Evolutionary conservation across 2,113 vertebrate species (phyloP), one percentile per base, ranked within the genome.

Genomic region (Poeciliopsis turrubarensis): DNA sequence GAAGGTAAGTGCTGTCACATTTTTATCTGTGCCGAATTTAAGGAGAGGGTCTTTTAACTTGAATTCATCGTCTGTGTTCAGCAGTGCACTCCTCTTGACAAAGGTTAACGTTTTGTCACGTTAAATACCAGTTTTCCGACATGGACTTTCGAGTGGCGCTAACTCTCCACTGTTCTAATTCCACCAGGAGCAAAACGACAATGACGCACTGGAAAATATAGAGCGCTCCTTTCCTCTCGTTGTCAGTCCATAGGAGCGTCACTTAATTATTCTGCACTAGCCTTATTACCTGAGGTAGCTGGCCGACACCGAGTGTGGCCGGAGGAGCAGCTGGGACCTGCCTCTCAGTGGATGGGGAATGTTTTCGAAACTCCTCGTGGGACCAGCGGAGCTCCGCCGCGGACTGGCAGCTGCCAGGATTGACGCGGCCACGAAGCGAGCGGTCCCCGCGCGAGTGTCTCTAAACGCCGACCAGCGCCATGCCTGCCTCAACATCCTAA

Each of bases 401-500:
- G 26, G n/a, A 68, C 67, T 29, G 57, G 37, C 70, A 0, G 82
- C 30, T 65, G 51, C 1, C 3, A 62, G 5, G 25, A 79, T 41
- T 17, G 47, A 83, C 22, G 75, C 72, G 11, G 70, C 37, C 9
- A 89, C 26, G 8, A 84, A 30, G 25, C 79, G 73, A n/a, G 61
- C 37, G 5, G 82, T 78, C 61, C 81, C 66, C 54, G 64, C 70
- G 10, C 27, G 1, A 70, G 77, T 88, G 78, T 34, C 77, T 73
- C 15, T 83, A 65, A 75, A 86, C 65, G 70, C 54, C 13, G 83
- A 80, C 15, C 83, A 80, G 73, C 80, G 73, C 89, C 82, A 89
- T 62, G 83, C 78, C 9, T 89, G 65, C 75, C 83, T 87, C 67
- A 93, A 80, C 94, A 94, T 94, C 81, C 47, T 93, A 91, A 89